Evolutionary conservation across 2,113 vertebrate species (phyloP).

Genomic region (Cervus canadensis): DNA sequence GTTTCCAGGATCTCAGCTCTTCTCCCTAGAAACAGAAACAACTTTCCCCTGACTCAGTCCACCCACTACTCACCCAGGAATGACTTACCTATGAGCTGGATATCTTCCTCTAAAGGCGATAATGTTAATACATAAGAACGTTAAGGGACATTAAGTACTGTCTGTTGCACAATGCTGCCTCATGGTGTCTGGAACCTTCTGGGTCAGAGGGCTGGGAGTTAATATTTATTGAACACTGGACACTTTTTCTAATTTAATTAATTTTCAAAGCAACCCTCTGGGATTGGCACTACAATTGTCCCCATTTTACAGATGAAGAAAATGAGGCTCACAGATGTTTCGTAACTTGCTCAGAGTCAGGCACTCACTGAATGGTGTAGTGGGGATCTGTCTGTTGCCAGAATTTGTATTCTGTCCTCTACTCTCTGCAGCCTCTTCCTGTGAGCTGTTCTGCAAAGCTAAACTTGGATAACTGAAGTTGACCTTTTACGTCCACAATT

Average conservation of each 20-base stretch:
- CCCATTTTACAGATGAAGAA: background rate
- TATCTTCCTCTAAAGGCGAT: background rate
- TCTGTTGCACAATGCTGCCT: background rate
- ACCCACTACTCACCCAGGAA: background rate
- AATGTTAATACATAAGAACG: background rate
- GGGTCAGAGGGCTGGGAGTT: background rate
- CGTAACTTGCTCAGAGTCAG: background rate
- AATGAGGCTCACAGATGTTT: background rate
- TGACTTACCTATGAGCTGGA: background rate
- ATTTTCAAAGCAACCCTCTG: background rate
- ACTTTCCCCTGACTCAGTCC: background rate
- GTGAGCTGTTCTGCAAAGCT: background rate
- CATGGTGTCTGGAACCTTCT: background rate
- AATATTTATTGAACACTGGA: background rate
- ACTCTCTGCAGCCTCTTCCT: background rate
- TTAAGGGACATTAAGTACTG: background rate
- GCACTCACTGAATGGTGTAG: accelerated
- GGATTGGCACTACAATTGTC: too few species aligned
- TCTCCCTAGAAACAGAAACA: background rate
- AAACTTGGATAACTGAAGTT: background rate
- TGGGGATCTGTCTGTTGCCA: background rate
- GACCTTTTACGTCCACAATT: background rate
- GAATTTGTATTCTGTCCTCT: background rate
- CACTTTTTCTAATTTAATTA: background rate
- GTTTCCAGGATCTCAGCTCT: background rate